Conservation (phyloP, 1,140 invertebrate species). For the Zaprionus africanus region DNA sequence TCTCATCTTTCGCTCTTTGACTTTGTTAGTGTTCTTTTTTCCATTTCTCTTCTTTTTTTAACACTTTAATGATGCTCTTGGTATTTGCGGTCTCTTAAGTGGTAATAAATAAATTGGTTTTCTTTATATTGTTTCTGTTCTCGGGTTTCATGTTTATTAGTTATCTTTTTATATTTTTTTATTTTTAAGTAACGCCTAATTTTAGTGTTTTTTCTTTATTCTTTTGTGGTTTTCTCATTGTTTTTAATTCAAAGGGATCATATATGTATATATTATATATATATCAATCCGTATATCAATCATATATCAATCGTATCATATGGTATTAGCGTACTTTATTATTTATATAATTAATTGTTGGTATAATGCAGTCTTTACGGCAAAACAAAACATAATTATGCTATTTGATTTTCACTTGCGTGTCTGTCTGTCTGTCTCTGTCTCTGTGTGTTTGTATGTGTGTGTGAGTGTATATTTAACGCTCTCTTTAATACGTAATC, state of each 20-base stretch:
- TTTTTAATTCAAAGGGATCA: slow-evolving; percentile 25
- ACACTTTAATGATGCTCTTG: slow-evolving; percentile 23
- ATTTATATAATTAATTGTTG: slow-evolving; percentile 82
- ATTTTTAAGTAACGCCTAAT: slow-evolving; percentile 36
- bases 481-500: slow-evolving; percentile 7
- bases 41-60: slow-evolving; percentile 13
- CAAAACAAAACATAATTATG: slow-evolving; percentile 83
- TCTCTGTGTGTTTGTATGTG: slow-evolving; percentile 9
- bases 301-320: slow-evolving; percentile 30
- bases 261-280: slow-evolving; percentile 51
- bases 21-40: slow-evolving; percentile 1
- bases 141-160: slow-evolving; percentile 3
- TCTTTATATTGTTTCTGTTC: slow-evolving; percentile 13
- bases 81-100: slow-evolving; percentile 40
- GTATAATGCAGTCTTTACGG: slow-evolving; percentile 84
- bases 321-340: slow-evolving; percentile 7
- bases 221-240: slow-evolving; percentile 37
- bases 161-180: slow-evolving; percentile 21
- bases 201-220: slow-evolving; percentile 24
- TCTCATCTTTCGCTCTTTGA: slow-evolving; percentile 1
- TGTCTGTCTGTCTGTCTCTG: slow-evolving; percentile 21
- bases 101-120: slow-evolving; percentile 67
- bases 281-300: slow-evolving; percentile 32
- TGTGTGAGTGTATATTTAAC: slow-evolving; percentile 22
- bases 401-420: slow-evolving; percentile 71